Conservation (phyloP, 2,113 vertebrate genomes). For the Ptilorrhoa leucosticta region DNA sequence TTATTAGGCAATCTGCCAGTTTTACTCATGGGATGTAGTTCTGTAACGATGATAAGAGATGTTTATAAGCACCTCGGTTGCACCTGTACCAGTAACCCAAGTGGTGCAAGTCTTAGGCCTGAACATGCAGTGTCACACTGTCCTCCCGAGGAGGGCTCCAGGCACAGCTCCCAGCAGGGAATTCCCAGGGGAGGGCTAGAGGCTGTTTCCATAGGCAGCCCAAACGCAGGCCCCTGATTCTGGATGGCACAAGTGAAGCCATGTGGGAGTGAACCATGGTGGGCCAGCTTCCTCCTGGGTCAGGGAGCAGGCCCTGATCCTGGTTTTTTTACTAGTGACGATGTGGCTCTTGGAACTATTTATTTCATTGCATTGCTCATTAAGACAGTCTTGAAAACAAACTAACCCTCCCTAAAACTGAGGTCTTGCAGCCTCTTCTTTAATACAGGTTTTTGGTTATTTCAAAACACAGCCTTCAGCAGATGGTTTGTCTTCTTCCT, state of each 20-base stretch:
- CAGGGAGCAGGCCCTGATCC: background rate
- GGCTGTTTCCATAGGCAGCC: background rate
- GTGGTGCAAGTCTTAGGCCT: background rate
- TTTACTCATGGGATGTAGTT: background rate
- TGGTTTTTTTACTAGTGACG: accelerated
- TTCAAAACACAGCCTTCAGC: background rate
- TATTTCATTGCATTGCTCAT: background rate
- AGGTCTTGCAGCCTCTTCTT: background rate
- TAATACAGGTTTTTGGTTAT: background rate
- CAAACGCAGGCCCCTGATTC: background rate
- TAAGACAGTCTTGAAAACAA: background rate
- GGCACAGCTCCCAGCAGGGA: background rate
- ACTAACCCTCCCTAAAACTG: background rate
- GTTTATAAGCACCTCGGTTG: background rate
- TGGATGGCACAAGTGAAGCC: background rate
- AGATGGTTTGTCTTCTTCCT: background rate
- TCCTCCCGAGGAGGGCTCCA: background rate
- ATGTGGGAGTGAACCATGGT: background rate
- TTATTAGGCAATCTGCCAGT: background rate
- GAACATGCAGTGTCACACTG: background rate
- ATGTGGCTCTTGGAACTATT: background rate
- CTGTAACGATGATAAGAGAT: background rate
- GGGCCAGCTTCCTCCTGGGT: background rate
- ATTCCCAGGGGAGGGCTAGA: background rate
- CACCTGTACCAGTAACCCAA: background rate